Evolutionary conservation across 2,888 invertebrate genomes (phyloP), one percentile per base, ranked within the genome.

Genomic region (Glomeris marginata): DNA sequence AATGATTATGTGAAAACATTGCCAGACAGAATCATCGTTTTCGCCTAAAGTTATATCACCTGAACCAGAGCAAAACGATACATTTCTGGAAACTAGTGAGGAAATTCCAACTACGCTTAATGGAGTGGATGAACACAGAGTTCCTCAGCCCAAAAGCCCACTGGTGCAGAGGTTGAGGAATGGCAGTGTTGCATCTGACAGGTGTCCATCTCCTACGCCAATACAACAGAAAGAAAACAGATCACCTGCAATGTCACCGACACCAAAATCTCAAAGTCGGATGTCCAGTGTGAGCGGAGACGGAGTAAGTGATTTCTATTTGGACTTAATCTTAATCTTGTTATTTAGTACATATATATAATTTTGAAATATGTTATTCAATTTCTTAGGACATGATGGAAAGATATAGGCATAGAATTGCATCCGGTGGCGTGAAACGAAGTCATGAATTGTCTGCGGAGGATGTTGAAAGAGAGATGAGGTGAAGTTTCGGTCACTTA

Each of bases 391-490:
- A 54, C 36, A 41, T 47, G 21, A 40, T 47, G 20, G 50, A 52
- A 41, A 36, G 20, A 11, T 35, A 53, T 36, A 53, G 50, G 34
- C 22, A 20, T 36, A 54, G 52, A 43, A 37, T 28, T 38, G 54
- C 52, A 36, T 36, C 43, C 11, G 54, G 53, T 41, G 50, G 55
- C 16, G 44, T 44, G 45, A 58, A 58, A 45, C 50, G 57, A 10
- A 40, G 41, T 35, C 50, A 54, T 45, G 49, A 54, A 35, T 33
- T 47, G 34, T 50, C 52, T 47, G 51, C 46, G 3, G 58, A 58
- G 44, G 56, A 57, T 44, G 52, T 54, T 20, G 57, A 57, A 37
- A 49, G 57, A 10, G 58, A 58, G 49, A 35, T 56, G 20, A 52
- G 57, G 57, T 53, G 44, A 28, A 28, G 28, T 28, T 28, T 28